phyloP scores from a whole-genome alignment of 1,140 invertebrate species.

The Stratiolaelaps scimitus region DNA sequence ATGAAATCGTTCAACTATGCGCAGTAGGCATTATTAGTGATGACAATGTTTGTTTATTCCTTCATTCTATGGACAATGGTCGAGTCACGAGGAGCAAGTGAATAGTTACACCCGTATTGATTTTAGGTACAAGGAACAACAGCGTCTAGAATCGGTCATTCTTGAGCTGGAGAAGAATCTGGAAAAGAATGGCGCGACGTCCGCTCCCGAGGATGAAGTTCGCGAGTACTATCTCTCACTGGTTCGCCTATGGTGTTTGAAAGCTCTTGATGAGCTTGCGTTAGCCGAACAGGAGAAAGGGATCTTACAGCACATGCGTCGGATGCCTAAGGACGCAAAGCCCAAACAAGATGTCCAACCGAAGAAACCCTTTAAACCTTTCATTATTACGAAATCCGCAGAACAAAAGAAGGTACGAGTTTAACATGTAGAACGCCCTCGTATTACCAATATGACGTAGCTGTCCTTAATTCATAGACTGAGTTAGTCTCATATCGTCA shows the following conservation, averaged over 20 bases:
- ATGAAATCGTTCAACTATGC: no score
- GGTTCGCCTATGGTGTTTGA: background rate
- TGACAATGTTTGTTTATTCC: no score
- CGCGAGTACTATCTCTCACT: slow-evolving; percentile 16
- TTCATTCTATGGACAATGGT: no score
- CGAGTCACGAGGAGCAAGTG: no score
- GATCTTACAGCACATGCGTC: background rate
- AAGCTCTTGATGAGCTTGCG: slow-evolving; percentile 9
- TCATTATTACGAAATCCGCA: slow-evolving; percentile 14
- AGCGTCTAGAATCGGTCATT: background rate
- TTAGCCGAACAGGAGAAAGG: slow-evolving; percentile 13
- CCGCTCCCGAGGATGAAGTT: slow-evolving; percentile 7
- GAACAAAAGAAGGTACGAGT: slow-evolving; percentile 14
- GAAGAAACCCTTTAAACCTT: slow-evolving; percentile 9
- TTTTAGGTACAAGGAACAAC: slow-evolving; percentile 15
- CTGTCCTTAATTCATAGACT: no score
- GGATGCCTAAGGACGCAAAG: background rate
- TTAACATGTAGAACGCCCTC: no score
- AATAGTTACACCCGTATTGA: background rate
- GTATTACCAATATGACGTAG: no score
- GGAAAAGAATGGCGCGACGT: background rate
- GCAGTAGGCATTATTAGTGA: no score
- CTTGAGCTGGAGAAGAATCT: slow-evolving; percentile 12
- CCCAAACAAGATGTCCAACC: background rate
- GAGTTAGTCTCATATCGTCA: no score